phyloP scores from a whole-genome alignment of 1,140 invertebrate genomes.

The Drosophila malerkotliana region DNA sequence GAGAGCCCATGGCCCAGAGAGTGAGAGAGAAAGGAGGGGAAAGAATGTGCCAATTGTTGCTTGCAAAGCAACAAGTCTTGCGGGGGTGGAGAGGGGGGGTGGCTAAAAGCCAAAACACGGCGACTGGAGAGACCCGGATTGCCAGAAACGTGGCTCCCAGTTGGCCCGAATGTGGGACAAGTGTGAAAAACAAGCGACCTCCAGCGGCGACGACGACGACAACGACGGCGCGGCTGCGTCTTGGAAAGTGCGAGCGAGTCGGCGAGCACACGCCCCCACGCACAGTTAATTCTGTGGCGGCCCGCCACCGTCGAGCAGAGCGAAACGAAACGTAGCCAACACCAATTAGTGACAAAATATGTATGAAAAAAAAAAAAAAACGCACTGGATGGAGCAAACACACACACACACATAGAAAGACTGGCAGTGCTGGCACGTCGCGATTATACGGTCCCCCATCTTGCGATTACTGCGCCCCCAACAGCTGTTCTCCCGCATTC shows the following conservation, averaged over 20 bases:
- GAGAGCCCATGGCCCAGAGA: conserved; percentile 4
- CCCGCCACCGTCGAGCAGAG: conserved; percentile 5
- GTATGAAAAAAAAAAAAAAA: conserved; percentile 34
- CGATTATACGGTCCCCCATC: conserved; percentile 29
- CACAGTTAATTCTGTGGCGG: conserved; percentile 50
- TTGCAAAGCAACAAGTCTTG: conserved; percentile 68
- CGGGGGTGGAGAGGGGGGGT: not conserved
- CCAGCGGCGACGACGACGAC: conserved; percentile 66
- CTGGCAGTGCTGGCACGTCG: not conserved
- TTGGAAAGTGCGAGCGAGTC: conserved; percentile 61
- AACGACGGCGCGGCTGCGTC: conserved; percentile 47
- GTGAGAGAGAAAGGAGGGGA: conserved; percentile 1
- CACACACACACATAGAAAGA: conserved; percentile 3
- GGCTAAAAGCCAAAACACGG: not conserved
- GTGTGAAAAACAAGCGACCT: conserved; percentile 78
- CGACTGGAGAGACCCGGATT: not conserved
- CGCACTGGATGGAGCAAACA: conserved; percentile 44
- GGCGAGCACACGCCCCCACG: conserved; percentile 64
- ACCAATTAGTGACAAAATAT: conserved; percentile 76
- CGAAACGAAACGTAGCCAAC: conserved; percentile 59
- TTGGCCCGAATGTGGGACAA: conserved; percentile 61
- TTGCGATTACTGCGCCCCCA: conserved; percentile 11
- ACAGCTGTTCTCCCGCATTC: conserved; percentile 36
- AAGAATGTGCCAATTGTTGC: conserved; percentile 61
- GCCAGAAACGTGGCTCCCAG: conserved; percentile 65